These are phyloP conservation scores for Eulemur macaco DNA, from an alignment of 2,113 vertebrate species.

Conservation along the genomic window DNA sequence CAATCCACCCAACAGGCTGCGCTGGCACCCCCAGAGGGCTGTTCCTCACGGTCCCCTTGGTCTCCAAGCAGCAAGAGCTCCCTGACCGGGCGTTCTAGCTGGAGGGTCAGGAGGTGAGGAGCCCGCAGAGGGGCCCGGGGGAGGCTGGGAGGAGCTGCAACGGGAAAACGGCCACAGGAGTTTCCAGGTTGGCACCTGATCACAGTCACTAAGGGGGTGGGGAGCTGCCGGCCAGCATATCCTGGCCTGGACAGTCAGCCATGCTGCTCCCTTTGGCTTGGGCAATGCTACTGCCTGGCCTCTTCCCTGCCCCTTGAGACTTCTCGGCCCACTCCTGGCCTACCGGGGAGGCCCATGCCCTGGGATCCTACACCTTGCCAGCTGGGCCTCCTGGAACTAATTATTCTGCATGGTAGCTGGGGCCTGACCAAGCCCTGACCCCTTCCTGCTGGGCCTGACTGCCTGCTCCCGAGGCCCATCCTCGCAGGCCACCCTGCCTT, in stretches of 20 bases:
- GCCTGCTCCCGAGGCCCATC: not conserved
- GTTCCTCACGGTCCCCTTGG: not conserved
- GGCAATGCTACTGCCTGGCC: not conserved
- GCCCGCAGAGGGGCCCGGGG: accelerated
- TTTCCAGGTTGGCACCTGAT: not conserved
- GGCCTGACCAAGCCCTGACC: not conserved
- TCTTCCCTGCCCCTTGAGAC: not conserved
- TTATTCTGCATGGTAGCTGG: not conserved
- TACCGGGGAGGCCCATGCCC: not conserved
- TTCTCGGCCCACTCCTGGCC: not conserved
- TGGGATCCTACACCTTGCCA: not conserved
- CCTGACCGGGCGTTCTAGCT: accelerated
- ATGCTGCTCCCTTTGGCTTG: no score
- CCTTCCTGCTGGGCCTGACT: not conserved
- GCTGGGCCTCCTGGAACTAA: not conserved
- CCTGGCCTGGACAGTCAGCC: no score
- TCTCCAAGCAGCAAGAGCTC: not conserved
- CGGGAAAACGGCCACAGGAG: not conserved
- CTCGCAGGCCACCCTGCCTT: not conserved
- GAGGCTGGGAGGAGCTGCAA: not conserved
- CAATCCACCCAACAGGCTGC: not conserved
- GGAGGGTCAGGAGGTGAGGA: not conserved
- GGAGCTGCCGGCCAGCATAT: not conserved
- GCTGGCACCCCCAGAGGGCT: not conserved
- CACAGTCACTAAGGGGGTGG: not conserved